Conservation (phyloP, 2,888 invertebrate species). For the Oligia strigilis region DNA sequence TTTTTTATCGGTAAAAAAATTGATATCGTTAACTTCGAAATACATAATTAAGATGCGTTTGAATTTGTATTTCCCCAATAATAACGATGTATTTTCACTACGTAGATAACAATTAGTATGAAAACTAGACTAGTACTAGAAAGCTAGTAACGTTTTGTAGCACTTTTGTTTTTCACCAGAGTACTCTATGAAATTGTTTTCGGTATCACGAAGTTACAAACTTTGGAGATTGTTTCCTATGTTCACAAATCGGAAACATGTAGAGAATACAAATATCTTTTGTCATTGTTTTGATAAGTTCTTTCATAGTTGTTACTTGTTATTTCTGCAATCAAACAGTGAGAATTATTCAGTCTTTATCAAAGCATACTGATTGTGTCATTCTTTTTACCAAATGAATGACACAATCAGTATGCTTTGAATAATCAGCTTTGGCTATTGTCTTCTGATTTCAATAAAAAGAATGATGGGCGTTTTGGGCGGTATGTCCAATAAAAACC, state of each 20-base stretch:
- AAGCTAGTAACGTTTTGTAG: slow-evolving; percentile 4
- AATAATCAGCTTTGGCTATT: slow-evolving; percentile 30
- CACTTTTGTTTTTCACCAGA: slow-evolving; percentile 27
- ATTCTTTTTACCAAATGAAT: slow-evolving; percentile 18
- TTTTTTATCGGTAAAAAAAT: slow-evolving; percentile 20
- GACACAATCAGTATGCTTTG: slow-evolving; percentile 26
- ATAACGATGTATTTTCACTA: background rate
- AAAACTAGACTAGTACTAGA: background rate
- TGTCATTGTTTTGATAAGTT: slow-evolving; percentile 30
- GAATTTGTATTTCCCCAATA: background rate
- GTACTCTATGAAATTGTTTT: slow-evolving; percentile 59
- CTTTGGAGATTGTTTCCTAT: slow-evolving; percentile 47
- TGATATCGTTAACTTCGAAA: slow-evolving; percentile 4
- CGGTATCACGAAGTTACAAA: slow-evolving; percentile 49
- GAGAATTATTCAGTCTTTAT: background rate
- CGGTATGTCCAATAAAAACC: too few relatives aligned
- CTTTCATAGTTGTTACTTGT: background rate
- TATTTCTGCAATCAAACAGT: background rate
- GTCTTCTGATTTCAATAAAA: slow-evolving; percentile 28
- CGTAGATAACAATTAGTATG: background rate
- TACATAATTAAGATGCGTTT: slow-evolving; percentile 13
- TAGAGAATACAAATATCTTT: slow-evolving; percentile 39
- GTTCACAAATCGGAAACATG: slow-evolving; percentile 41
- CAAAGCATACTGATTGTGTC: too few relatives aligned
- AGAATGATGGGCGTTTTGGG: background rate